Percentiles rank a stretch among this genome's conserved stretches.
phyloP scores from a whole-genome alignment of 2,888 invertebrate genomes.

The Ernsta delagoae region DNA sequence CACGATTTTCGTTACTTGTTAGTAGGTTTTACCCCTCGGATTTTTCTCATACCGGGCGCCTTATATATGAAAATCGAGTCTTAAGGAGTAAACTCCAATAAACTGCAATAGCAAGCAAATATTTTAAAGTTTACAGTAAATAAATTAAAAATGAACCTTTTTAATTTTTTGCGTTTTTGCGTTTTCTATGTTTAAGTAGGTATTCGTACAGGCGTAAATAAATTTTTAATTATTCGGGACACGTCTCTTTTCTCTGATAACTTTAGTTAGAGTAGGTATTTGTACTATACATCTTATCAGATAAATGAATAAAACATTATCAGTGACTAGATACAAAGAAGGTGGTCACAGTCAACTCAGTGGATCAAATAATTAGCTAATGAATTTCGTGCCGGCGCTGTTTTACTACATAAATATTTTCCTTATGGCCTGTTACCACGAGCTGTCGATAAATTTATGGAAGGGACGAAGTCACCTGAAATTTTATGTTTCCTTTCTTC shows the following conservation, averaged over 20 bases:
- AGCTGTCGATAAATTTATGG: slow-evolving; percentile 83
- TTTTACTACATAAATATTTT: slow-evolving; percentile 81
- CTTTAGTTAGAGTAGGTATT: neutral
- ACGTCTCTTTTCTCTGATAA: neutral
- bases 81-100: too few species aligned
- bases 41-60: too few species aligned
- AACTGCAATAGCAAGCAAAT: too few species aligned
- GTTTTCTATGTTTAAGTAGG: too few species aligned
- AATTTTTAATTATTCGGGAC: neutral
- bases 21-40: too few species aligned
- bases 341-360: slow-evolving; percentile 27
- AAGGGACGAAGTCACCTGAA: slow-evolving; percentile 80
- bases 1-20: too few species aligned
- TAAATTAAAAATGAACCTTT: too few species aligned
- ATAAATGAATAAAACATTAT: slow-evolving; percentile 34
- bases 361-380: slow-evolving; percentile 71
- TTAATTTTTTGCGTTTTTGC: too few species aligned
- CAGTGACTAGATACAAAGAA: slow-evolving; percentile 31
- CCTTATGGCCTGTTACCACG: slow-evolving; percentile 82
- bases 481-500: slow-evolving; percentile 70
- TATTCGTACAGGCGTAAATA: too few species aligned
- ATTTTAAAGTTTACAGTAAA: too few species aligned
- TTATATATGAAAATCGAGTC: too few species aligned
- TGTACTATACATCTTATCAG: slow-evolving; percentile 3
- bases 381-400: slow-evolving; percentile 70